Evolutionary conservation across 2,888 invertebrate species (phyloP), one percentile per base, ranked within the genome.

Genomic region (Neria commutata): DNA sequence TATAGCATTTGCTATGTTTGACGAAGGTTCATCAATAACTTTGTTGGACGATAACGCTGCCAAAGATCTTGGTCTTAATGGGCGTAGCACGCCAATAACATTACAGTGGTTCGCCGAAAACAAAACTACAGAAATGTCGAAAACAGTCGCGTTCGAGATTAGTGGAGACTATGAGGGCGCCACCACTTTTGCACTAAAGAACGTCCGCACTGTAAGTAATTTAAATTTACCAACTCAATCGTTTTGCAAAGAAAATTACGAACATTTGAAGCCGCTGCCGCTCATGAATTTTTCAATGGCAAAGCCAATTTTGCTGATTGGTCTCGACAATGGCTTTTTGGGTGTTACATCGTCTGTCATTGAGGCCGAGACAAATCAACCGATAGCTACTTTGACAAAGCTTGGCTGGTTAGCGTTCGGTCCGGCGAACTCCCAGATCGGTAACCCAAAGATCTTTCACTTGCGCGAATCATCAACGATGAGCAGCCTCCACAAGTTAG

Each of bases 21-120:
- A 42, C 14, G 42, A 42, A 19, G 42, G 42, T 4, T 42, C 42
- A 21, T 42, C 19, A 5, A 14, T 37, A 5, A 14, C 14, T 4
- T 14, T 37, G 16, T n/a, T 37, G 6, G 37, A 37, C 4, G 37
- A 37, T 4, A n/a, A 8, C n/a, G 37, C 16, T 5, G 37, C 37
- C 8, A n/a, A 37, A 8, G 16, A 4, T n/a, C 37, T 19, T 14
- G 42, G 42, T 14, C 21, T 42, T 8, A 42, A 21, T 6, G 42
- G 42, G 14, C 17, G 21, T 2, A 6, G 19, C 4, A 5, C 4
- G 14, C 42, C 4, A 14, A 5, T 42, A 3, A 42, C 5, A 11
- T 21, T 42, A 19, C 42, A 42, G 14, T 42, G 19, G 42, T 68
- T 64, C 63, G 46, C 56, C 3, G 54, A 57, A 26, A 52, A 58